These are phyloP conservation scores for Menidia menidia DNA, from an alignment of 2,797 vertebrate species.

Conservation along the genomic window DNA sequence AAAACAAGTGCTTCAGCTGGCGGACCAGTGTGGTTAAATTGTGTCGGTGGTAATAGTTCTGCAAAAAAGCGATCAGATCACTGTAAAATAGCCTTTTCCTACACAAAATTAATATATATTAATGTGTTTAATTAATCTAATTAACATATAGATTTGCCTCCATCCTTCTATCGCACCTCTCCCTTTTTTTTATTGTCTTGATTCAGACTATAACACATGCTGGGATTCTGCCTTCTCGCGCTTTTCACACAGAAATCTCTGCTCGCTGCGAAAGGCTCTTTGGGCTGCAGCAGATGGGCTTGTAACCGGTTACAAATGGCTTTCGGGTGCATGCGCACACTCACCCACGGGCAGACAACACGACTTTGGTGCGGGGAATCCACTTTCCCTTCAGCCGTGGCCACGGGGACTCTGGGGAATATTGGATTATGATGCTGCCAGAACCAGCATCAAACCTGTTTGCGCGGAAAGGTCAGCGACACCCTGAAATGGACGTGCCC, in stretches of 20 bases:
- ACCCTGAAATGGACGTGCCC: conserved; percentile 13
- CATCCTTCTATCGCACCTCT: conserved; percentile 21
- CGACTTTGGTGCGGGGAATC: conserved; percentile 44
- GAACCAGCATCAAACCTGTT: conserved; percentile 50
- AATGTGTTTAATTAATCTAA: not conserved
- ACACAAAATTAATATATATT: not conserved
- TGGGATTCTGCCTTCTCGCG: not conserved
- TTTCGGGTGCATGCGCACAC: conserved; percentile 29
- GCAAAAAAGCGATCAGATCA: not conserved
- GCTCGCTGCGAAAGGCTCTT: conserved; percentile 33
- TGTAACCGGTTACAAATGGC: conserved; percentile 47
- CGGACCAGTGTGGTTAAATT: not conserved
- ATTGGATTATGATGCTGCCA: conserved; percentile 58
- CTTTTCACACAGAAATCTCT: conserved; percentile 33
- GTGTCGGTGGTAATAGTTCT: not conserved
- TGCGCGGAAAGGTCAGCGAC: conserved; percentile 52
- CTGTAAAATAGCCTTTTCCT: conserved; percentile 2
- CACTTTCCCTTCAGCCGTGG: conserved; percentile 51
- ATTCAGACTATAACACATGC: conserved; percentile 28
- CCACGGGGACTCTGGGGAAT: conserved; percentile 44
- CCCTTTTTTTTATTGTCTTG: conserved; percentile 16
- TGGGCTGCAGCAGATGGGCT: conserved; percentile 56
- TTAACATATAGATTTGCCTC: not conserved
- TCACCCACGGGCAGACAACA: conserved; percentile 22
- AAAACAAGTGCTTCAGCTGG: not conserved